Evolutionary conservation across 2,797 vertebrate species (phyloP).

Genomic region (Sitta carolinensis): DNA sequence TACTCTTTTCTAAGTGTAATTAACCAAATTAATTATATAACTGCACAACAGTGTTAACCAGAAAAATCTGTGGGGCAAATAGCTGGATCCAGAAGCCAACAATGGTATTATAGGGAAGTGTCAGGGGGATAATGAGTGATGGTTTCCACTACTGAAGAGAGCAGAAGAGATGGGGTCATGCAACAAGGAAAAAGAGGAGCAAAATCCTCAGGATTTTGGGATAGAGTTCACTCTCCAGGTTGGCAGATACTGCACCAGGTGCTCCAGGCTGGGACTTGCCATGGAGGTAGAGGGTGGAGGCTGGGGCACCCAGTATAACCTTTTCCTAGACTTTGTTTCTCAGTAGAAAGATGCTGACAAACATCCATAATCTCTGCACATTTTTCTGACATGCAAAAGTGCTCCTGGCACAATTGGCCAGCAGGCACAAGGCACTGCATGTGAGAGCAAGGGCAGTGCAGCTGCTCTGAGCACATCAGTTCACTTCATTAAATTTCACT

Average conservation of each 20-base stretch:
- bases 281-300: neutral
- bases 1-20: neutral
- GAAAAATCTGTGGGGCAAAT: neutral
- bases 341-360: neutral
- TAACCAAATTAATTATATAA: neutral
- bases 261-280: neutral
- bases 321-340: neutral
- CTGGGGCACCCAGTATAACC: neutral
- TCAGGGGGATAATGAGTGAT: fast-evolving
- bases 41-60: neutral
- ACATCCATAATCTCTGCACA: neutral
- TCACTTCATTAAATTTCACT: neutral
- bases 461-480: neutral
- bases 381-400: neutral
- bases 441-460: neutral
- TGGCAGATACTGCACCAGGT: neutral
- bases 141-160: neutral
- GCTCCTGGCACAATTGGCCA: neutral
- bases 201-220: neutral
- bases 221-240: neutral
- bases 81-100: neutral
- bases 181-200: neutral
- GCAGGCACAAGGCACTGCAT: neutral
- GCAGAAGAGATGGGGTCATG: neutral
- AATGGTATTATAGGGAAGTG: fast-evolving